Conservation (phyloP, 1,140 invertebrate species). For the Wiebesia pumilae region DNA sequence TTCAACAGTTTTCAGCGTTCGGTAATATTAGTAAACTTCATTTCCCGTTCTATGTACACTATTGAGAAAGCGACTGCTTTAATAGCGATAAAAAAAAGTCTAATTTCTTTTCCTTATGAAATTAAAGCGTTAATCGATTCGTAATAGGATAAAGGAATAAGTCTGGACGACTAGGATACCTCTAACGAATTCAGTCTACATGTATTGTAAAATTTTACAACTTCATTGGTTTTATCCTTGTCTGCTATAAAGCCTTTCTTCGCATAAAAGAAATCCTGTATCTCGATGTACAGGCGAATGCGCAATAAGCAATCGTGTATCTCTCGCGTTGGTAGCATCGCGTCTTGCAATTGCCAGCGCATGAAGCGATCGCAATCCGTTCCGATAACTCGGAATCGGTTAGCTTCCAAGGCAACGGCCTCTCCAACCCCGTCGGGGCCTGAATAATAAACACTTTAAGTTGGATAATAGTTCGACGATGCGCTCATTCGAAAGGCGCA, state of each 20-base stretch:
- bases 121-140: not conserved
- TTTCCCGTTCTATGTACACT: too few relatives aligned
- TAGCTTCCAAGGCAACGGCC: not conserved
- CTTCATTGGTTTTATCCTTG: not conserved
- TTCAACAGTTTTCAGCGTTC: too few relatives aligned
- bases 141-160: not conserved
- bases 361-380: not conserved
- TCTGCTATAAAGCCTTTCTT: not conserved
- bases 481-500: not conserved
- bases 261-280: not conserved
- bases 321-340: not conserved
- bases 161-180: too few relatives aligned
- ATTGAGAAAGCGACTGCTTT: too few relatives aligned
- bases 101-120: too few relatives aligned
- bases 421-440: not conserved
- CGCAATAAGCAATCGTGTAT: not conserved
- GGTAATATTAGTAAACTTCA: too few relatives aligned
- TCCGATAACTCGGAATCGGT: not conserved
- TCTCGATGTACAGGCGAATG: not conserved
- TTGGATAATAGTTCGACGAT: not conserved
- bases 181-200: not conserved
- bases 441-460: not conserved
- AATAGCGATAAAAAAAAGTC: too few relatives aligned
- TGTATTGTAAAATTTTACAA: not conserved
- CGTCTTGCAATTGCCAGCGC: not conserved